A percentile compares a stretch with the other conserved stretches of the same genome.
Conservation (phyloP, 2,797 vertebrate species). For the Hydrophis major region DNA sequence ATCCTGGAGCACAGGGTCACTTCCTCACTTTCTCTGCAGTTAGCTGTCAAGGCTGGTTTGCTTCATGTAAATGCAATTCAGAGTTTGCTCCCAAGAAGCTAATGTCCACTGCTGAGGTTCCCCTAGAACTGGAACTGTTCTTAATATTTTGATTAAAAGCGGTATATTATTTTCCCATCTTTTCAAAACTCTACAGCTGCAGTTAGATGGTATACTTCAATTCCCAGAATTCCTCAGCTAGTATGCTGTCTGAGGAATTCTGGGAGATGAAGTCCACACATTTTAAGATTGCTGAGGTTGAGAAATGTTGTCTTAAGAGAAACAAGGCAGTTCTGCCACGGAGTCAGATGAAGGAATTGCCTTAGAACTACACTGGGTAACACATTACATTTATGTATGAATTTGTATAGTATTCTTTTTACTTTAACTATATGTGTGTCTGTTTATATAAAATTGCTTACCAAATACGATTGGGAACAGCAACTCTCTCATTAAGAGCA, state of each 20-base stretch:
- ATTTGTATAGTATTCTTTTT: neutral
- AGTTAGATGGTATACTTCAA: neutral
- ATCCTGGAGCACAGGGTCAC: neutral
- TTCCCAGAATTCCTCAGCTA: neutral
- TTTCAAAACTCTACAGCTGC: neutral
- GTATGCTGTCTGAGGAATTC: neutral
- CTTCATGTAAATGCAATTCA: neutral
- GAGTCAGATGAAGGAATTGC: neutral
- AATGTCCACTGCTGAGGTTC: neutral
- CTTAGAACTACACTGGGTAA: neutral
- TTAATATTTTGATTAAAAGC: neutral
- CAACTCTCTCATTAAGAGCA: neutral
- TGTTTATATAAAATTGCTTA: neutral
- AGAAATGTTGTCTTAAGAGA: neutral
- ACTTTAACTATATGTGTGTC: neutral
- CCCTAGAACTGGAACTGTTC: neutral
- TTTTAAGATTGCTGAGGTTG: neutral
- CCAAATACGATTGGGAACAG: neutral
- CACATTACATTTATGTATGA: neutral
- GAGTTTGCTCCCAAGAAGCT: accelerated
- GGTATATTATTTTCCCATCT: neutral
- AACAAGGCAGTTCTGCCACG: neutral
- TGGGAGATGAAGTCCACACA: neutral
- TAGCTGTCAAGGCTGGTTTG: neutral
- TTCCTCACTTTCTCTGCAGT: neutral